Conservation (phyloP, 2,888 invertebrate genomes). For the Candidula unifasciata region DNA sequence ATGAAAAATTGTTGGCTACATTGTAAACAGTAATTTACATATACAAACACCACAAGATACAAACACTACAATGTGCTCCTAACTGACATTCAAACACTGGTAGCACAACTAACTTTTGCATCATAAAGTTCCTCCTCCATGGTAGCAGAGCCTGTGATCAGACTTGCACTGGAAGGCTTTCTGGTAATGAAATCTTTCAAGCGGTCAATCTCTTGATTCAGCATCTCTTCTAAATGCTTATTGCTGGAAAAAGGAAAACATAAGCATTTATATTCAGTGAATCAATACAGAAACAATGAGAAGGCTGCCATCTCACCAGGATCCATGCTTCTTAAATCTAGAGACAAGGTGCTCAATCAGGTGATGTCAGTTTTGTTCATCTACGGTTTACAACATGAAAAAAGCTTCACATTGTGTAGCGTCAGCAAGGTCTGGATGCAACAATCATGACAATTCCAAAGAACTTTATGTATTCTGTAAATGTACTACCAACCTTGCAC, state of each 20-base stretch:
- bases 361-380: too few species aligned
- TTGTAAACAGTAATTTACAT: background rate
- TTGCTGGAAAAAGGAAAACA: constrained; percentile 63
- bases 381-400: too few species aligned
- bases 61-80: too few species aligned
- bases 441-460: too few species aligned
- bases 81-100: too few species aligned
- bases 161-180: constrained; percentile 59
- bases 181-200: constrained; percentile 71
- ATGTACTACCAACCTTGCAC: too few species aligned
- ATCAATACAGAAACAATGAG: background rate
- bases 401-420: too few species aligned
- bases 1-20: background rate
- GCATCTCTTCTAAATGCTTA: constrained; percentile 83
- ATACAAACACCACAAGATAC: background rate
- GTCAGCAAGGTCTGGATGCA: too few species aligned
- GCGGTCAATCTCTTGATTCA: constrained; percentile 83
- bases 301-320: background rate
- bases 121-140: constrained; percentile 73
- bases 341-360: too few species aligned
- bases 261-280: background rate
- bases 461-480: too few species aligned
- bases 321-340: too few species aligned
- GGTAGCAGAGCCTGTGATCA: constrained; percentile 65
- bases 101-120: constrained; percentile 63